Evolutionary conservation across 2,113 vertebrate genomes (phyloP).

Genomic region (Onychostruthus taczanowskii): DNA sequence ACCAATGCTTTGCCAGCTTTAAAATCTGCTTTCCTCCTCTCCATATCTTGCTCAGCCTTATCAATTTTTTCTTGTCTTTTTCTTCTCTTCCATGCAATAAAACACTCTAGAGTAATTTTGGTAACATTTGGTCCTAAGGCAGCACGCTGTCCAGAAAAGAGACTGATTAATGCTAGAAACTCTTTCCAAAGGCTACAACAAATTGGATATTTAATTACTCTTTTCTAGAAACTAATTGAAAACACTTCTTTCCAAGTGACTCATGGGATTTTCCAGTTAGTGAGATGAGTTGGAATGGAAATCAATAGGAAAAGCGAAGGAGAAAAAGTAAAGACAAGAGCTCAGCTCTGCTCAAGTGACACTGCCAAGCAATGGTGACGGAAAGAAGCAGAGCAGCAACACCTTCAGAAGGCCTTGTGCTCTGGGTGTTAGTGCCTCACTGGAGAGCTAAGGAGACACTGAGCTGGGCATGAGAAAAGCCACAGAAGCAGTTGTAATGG

Average conservation of each 20-base stretch:
- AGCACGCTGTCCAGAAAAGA: slow-evolving; percentile 77
- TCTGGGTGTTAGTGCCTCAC: background rate
- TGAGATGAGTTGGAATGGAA: background rate
- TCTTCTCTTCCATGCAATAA: slow-evolving; percentile 97
- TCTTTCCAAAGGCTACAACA: background rate
- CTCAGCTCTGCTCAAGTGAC: background rate
- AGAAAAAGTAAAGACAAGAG: background rate
- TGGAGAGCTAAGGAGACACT: background rate
- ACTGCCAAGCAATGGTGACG: background rate
- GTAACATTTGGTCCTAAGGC: slow-evolving; percentile 92
- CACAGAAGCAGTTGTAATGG: background rate
- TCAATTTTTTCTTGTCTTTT: slow-evolving; percentile 96
- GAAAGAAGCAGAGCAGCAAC: background rate
- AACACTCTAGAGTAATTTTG: slow-evolving; percentile 96
- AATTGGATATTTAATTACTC: background rate
- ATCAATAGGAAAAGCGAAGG: background rate
- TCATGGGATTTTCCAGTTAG: background rate
- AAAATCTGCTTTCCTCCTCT: slow-evolving; percentile 96
- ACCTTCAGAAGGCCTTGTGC: background rate
- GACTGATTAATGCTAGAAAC: background rate
- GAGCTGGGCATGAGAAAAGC: background rate
- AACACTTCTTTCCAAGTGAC: too few relatives aligned
- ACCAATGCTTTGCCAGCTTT: slow-evolving; percentile 92
- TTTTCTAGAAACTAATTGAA: too few relatives aligned
- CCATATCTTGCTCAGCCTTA: slow-evolving; percentile 90